Evolutionary conservation across 37 sponge, comb jelly and placozoan genomes (phyloP).

Genomic region (Dysidea cf. avara): DNA sequence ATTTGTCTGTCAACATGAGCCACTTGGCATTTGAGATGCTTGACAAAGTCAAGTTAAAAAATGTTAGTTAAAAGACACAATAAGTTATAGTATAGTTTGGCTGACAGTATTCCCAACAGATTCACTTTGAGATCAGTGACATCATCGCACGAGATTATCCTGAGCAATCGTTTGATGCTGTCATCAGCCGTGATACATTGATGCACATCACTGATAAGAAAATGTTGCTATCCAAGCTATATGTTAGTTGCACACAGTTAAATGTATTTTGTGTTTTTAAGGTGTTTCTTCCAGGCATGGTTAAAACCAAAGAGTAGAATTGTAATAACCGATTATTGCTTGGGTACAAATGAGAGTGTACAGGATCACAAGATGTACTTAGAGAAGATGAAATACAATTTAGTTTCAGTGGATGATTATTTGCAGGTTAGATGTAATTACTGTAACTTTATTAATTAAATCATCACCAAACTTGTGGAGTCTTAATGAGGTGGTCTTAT

Average conservation of each 20-base stretch:
- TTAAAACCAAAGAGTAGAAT: constrained; percentile 49
- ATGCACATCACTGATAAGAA: constrained; percentile 37
- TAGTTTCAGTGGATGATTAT: no score
- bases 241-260: background rate
- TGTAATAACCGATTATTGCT: constrained; percentile 57
- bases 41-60: constrained; percentile 7
- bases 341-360: background rate
- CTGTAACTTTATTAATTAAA: no score
- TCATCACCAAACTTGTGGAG: no score
- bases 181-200: constrained; percentile 47
- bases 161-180: constrained; percentile 46
- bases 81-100: background rate
- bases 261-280: constrained; percentile 2
- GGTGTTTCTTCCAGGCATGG: constrained; percentile 26
- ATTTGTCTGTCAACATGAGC: constrained; percentile 10
- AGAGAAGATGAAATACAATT: no score
- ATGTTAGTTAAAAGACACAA: background rate
- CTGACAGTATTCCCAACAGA: constrained; percentile 14
- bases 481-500: no score
- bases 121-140: constrained; percentile 49
- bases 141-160: constrained; percentile 9
- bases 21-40: constrained; percentile 16
- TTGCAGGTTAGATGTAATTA: no score
- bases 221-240: constrained; percentile 18
- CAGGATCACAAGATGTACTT: no score